Evolutionary conservation across 2,888 invertebrate genomes (phyloP).

Genomic region (Aethes cnicana): DNA sequence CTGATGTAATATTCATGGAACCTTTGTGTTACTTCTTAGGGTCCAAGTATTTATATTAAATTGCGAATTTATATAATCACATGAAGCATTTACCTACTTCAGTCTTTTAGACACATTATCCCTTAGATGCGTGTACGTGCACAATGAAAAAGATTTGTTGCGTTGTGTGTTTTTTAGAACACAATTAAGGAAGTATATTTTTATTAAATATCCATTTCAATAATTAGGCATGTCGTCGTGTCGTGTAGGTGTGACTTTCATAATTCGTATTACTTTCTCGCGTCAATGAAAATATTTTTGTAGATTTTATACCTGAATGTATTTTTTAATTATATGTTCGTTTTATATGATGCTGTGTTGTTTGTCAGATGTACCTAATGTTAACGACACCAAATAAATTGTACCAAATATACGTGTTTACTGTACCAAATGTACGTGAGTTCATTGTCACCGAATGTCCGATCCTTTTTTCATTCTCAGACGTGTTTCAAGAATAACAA

Average conservation of each 20-base stretch:
- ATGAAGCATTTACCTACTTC: constrained; percentile 8
- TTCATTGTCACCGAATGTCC: not conserved
- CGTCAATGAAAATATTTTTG: constrained; percentile 16
- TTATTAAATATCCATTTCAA: too few species aligned
- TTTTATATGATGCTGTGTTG: constrained; percentile 16
- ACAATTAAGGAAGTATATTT: too few species aligned
- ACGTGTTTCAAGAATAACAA: not conserved
- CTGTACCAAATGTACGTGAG: constrained; percentile 11
- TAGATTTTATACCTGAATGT: constrained; percentile 11
- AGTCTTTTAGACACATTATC: not conserved
- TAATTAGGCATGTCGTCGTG: too few species aligned
- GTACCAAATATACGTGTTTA: constrained; percentile 34
- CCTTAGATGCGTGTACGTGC: too few species aligned
- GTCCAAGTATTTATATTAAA: constrained; percentile 39
- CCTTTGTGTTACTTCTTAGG: constrained; percentile 39
- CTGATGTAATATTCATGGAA: constrained; percentile 1
- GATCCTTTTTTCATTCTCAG: not conserved
- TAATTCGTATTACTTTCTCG: not conserved
- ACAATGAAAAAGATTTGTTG: too few species aligned
- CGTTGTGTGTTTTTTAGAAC: too few species aligned
- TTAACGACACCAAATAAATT: constrained; percentile 26
- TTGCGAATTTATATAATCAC: constrained; percentile 10
- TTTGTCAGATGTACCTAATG: constrained; percentile 14
- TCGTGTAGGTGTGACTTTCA: not conserved
- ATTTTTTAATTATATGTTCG: not conserved